Conservation (phyloP, 2,113 vertebrate genomes). For the human (Homo sapiens) region GRCh38 chr12:76353501-76354000, state of each 20-base stretch:
- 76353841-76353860: conserved; percentile 31
- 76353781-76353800: conserved; percentile 51
- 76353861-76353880: conserved; percentile 47
- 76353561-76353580: conserved; percentile 71
- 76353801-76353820: conserved; percentile 43
- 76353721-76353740: conserved; percentile 27
- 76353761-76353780: conserved; percentile 54
- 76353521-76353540: conserved; percentile 60
- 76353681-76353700: conserved; percentile 67
- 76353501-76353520: conserved; percentile 67
- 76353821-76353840: conserved; percentile 48
- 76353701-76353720: conserved; percentile 63
- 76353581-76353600: conserved; percentile 51
- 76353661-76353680: conserved; percentile 77
- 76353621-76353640: conserved; percentile 40
- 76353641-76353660: conserved; percentile 69
- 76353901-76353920: conserved; percentile 52
- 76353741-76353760: conserved; percentile 62
- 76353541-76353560: conserved; percentile 59
- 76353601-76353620: conserved; percentile 35
- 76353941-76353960: conserved; percentile 17
- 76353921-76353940: conserved; percentile 48
- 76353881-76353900: conserved; percentile 40
- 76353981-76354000: background rate
- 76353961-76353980: background rate